A percentile compares a stretch with the other conserved stretches of the same genome.
Evolutionary conservation across 2,888 invertebrate species (phyloP).

Genomic region (Zygothrica quintamaculata): DNA sequence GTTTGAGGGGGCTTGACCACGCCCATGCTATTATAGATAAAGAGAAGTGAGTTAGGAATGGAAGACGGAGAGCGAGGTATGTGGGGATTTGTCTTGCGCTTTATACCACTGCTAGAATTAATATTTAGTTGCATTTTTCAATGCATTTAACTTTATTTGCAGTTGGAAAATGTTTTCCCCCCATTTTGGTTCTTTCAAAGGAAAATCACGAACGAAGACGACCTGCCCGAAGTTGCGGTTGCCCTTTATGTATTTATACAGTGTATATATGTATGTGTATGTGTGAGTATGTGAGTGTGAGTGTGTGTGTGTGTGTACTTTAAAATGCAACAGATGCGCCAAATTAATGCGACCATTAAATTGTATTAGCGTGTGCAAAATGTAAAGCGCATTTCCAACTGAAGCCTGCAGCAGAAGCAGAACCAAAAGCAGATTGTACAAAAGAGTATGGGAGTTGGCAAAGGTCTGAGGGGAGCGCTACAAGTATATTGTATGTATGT

Average conservation of each 20-base stretch:
- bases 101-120: constrained; percentile 58
- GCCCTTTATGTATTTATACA: constrained; percentile 13
- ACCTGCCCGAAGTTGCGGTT: constrained; percentile 51
- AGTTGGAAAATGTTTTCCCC: constrained; percentile 60
- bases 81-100: constrained; percentile 28
- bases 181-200: background rate
- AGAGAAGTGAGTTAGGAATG: too few species aligned
- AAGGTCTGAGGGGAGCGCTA: constrained; percentile 16
- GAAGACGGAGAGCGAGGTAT: too few species aligned
- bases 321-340: constrained; percentile 80
- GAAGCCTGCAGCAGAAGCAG: constrained; percentile 22
- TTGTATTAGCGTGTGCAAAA: constrained; percentile 76
- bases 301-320: constrained; percentile 53
- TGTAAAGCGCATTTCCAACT: constrained; percentile 69
- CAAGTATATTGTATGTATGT: constrained; percentile 16
- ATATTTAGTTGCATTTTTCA: constrained; percentile 70
- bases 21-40: constrained; percentile 57
- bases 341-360: constrained; percentile 80
- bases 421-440: background rate
- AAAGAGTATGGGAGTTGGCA: constrained; percentile 13
- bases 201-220: too few species aligned
- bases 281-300: background rate
- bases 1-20: constrained; percentile 24
- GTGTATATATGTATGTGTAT: constrained; percentile 17
- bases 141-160: constrained; percentile 71